Conservation (phyloP, 1,140 invertebrate species). For the Elymnias hypermnestra region DNA sequence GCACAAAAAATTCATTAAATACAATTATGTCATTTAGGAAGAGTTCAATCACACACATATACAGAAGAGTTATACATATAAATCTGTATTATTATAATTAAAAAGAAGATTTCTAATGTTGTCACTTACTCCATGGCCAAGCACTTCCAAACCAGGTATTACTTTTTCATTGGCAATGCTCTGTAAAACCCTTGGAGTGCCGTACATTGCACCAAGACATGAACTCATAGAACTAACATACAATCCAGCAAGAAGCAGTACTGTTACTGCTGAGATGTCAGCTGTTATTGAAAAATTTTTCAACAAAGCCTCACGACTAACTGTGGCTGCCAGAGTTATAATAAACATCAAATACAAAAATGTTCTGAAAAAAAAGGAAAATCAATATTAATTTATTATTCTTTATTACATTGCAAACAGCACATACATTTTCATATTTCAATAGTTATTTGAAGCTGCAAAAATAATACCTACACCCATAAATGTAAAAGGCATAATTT, state of each 20-base stretch:
- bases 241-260: slow-evolving; percentile 91
- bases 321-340: slow-evolving; percentile 92
- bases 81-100: neutral
- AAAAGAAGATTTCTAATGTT: neutral
- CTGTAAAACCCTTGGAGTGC: slow-evolving; percentile 94
- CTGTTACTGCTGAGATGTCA: slow-evolving; percentile 88
- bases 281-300: slow-evolving; percentile 93
- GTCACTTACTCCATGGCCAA: slow-evolving; percentile 90
- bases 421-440: too few relatives aligned
- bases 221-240: slow-evolving; percentile 97
- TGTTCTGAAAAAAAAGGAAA: slow-evolving; percentile 78
- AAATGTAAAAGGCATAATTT: too few relatives aligned
- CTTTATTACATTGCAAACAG: too few relatives aligned
- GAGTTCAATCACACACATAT: too few relatives aligned
- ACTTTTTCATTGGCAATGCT: slow-evolving; percentile 97
- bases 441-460: too few relatives aligned
- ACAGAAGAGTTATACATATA: too few relatives aligned
- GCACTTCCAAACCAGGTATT: slow-evolving; percentile 89
- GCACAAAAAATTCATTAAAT: too few relatives aligned
- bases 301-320: slow-evolving; percentile 83
- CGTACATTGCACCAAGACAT: slow-evolving; percentile 95
- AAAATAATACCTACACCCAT: too few relatives aligned
- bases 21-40: too few relatives aligned
- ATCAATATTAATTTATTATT: too few relatives aligned
- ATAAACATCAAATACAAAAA: slow-evolving; percentile 93